Conservation (phyloP, 2,888 invertebrate genomes). For the Odontocerum albicorne region DNA sequence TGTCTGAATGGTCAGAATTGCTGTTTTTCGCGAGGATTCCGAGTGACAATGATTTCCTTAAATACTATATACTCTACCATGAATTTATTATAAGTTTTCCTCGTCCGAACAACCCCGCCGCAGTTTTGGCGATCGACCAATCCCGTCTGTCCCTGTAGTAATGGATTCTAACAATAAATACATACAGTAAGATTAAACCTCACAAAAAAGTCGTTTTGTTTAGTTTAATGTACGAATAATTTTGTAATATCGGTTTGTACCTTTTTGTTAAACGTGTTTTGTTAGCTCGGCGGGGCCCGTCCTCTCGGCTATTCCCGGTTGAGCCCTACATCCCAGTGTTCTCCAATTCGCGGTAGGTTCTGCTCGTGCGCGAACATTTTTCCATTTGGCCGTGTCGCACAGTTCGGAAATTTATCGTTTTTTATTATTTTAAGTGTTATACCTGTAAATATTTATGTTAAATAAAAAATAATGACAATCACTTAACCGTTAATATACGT, state of each 20-base stretch:
- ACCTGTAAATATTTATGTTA: constrained; percentile 24
- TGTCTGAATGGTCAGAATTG: too few relatives aligned
- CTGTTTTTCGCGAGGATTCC: too few relatives aligned
- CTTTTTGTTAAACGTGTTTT: background rate
- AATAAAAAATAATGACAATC: constrained; percentile 29
- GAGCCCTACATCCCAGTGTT: constrained; percentile 19
- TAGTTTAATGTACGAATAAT: too few relatives aligned
- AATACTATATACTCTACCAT: too few relatives aligned
- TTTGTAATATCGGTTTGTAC: background rate
- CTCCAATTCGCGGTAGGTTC: constrained; percentile 12
- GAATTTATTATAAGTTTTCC: constrained; percentile 20
- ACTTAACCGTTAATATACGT: constrained; percentile 21
- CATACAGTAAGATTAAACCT: background rate
- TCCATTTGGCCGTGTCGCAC: constrained; percentile 14
- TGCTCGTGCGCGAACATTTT: constrained; percentile 24
- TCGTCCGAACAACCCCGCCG: constrained; percentile 25
- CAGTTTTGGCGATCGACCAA: constrained; percentile 61
- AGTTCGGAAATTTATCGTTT: constrained; percentile 22
- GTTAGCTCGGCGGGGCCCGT: background rate
- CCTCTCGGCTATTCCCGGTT: constrained; percentile 1
- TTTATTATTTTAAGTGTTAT: constrained; percentile 24
- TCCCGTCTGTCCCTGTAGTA: constrained; percentile 57
- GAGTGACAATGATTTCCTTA: too few relatives aligned
- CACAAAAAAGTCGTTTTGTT: background rate
- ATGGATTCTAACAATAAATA: constrained; percentile 44